Evolutionary conservation across 2,797 vertebrate species (phyloP).

Genomic region (Sebastes oblongus): DNA sequence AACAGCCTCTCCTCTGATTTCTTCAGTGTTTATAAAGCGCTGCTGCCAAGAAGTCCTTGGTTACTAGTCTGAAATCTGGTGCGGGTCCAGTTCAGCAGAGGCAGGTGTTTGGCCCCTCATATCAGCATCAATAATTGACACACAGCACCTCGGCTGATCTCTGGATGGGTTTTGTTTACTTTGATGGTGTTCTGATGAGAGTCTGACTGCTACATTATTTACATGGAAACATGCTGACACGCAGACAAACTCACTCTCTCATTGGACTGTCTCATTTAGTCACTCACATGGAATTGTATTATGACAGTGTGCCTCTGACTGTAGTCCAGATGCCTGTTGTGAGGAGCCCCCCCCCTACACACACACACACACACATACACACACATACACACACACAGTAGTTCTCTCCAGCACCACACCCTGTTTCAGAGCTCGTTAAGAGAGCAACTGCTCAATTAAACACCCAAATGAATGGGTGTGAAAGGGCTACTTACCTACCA

Average conservation of each 20-base stretch:
- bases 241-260: neutral
- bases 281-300: neutral
- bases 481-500: neutral
- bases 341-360: no score
- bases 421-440: neutral
- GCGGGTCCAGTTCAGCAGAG: conserved; percentile 15
- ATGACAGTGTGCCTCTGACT: neutral
- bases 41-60: conserved; percentile 9
- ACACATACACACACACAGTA: no score
- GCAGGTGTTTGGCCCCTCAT: conserved; percentile 31
- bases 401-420: neutral
- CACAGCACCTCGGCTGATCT: neutral
- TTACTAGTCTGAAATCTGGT: conserved; percentile 22
- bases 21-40: neutral
- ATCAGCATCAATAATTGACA: conserved; percentile 35
- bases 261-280: neutral
- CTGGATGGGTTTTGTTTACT: neutral
- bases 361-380: no score
- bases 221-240: neutral
- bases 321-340: neutral
- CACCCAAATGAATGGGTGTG: neutral
- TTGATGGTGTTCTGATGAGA: neutral
- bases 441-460: conserved; percentile 15
- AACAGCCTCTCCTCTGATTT: conserved; percentile 10
- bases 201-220: conserved; percentile 8